Conservation (phyloP, 2,797 vertebrate genomes). For the Sebastes variabilis region DNA sequence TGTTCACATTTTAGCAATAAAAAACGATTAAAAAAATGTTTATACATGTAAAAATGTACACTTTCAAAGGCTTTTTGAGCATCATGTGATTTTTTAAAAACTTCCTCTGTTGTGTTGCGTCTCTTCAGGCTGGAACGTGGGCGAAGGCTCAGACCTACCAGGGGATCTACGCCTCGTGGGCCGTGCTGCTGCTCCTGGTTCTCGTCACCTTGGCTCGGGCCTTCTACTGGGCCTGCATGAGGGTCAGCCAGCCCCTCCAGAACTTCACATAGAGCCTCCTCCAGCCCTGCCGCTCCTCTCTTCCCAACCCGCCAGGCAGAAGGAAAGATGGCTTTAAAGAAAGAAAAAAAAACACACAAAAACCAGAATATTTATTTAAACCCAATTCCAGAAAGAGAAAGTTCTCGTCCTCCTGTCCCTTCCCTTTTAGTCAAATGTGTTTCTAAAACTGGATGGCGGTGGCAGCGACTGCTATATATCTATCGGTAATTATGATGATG, state of each 20-base stretch:
- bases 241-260: constrained; percentile 93
- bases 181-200: constrained; percentile 86
- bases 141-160: constrained; percentile 84
- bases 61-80: too few species aligned
- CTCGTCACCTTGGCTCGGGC: constrained; percentile 88
- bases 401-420: constrained; percentile 37
- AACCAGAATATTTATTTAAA: constrained; percentile 75
- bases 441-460: constrained; percentile 58
- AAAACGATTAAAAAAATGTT: too few species aligned
- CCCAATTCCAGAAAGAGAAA: constrained; percentile 34
- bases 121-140: constrained; percentile 89
- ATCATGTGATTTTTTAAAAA: neutral
- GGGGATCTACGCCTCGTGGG: constrained; percentile 93
- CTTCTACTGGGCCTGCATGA: constrained; percentile 94
- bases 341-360: neutral
- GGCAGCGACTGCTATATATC: constrained; percentile 56
- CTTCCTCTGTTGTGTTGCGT: neutral
- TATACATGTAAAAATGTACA: too few species aligned
- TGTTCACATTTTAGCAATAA: too few species aligned
- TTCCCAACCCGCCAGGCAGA: constrained; percentile 32
- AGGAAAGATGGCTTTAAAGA: constrained; percentile 60
- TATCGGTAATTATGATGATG: constrained; percentile 55
- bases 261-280: constrained; percentile 85
- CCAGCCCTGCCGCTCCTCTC: constrained; percentile 11
- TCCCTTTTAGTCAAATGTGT: constrained; percentile 63